A percentile compares a stretch with the other conserved stretches of the same genome.
Evolutionary conservation across 2,113 vertebrate species (phyloP).

Genomic region (Heliornis fulica): DNA sequence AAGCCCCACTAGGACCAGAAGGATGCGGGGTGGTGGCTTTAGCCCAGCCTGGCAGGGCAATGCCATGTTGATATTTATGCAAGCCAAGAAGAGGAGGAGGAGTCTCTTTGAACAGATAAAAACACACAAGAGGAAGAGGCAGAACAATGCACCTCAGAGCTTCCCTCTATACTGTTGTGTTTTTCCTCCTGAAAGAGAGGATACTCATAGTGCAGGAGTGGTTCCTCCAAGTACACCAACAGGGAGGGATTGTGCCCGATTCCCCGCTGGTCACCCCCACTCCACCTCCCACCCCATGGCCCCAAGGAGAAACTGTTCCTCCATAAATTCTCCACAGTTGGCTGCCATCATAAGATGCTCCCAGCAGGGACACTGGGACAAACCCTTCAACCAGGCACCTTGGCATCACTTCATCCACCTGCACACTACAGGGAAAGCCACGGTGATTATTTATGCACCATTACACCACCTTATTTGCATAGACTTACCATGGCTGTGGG

Average conservation of each 20-base stretch:
- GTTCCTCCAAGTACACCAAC: not conserved
- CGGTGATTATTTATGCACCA: not conserved
- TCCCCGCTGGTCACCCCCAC: not conserved
- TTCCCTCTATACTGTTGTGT: not conserved
- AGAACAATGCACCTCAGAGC: not conserved
- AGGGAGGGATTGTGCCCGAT: not conserved
- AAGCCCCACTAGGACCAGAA: not conserved
- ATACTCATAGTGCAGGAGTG: not conserved
- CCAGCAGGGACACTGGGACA: not conserved
- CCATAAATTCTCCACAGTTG: not conserved
- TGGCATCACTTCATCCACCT: not conserved
- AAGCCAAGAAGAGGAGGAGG: not conserved
- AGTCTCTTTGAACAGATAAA: not conserved
- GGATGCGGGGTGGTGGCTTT: fast-evolving
- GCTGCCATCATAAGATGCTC: not conserved
- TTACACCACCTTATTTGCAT: not conserved
- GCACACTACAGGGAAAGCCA: not conserved
- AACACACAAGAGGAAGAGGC: not conserved
- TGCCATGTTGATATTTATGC: not conserved
- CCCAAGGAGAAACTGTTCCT: not conserved
- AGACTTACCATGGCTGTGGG: not conserved
- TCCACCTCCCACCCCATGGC: not conserved
- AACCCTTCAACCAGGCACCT: not conserved
- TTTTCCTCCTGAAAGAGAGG: not conserved
- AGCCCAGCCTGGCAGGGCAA: not conserved